These are phyloP conservation scores for Caenorhabditis panamensis DNA, from an alignment of 2,888 invertebrate genomes.

Conservation along the genomic window DNA sequence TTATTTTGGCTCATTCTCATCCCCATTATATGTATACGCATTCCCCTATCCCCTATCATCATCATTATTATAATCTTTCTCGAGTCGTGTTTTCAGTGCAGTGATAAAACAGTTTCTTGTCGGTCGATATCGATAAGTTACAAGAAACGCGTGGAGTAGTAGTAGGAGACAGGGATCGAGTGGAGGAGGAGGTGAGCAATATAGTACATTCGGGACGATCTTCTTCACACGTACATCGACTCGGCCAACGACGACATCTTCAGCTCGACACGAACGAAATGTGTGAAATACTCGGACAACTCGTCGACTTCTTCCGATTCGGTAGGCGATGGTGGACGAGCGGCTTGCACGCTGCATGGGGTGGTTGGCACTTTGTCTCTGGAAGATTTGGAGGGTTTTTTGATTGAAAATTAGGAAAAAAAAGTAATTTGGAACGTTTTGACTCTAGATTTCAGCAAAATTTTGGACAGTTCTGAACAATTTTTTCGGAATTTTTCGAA, in stretches of 20 bases:
- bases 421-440: no score
- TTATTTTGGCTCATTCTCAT: no score
- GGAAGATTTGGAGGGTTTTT: constrained; percentile 1
- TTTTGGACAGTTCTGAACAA: no score
- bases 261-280: constrained; percentile 72
- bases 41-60: no score
- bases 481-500: no score
- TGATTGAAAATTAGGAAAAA: neutral
- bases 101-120: constrained; percentile 31
- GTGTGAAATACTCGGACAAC: constrained; percentile 73
- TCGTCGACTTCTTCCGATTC: constrained; percentile 71
- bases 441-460: no score
- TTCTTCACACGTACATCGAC: constrained; percentile 71
- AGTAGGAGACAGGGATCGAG: constrained; percentile 8
- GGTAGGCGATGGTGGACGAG: constrained; percentile 57
- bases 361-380: constrained; percentile 54
- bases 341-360: constrained; percentile 68
- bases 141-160: neutral
- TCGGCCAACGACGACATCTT: constrained; percentile 77
- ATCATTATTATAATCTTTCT: constrained; percentile 5
- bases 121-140: neutral
- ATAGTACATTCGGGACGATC: neutral
- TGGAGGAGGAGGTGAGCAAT: constrained; percentile 20
- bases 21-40: no score
- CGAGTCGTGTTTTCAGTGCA: neutral